These are phyloP conservation scores for Ommatoiulus sabulosus DNA, from an alignment of 2,888 invertebrate genomes.

Conservation along the genomic window DNA sequence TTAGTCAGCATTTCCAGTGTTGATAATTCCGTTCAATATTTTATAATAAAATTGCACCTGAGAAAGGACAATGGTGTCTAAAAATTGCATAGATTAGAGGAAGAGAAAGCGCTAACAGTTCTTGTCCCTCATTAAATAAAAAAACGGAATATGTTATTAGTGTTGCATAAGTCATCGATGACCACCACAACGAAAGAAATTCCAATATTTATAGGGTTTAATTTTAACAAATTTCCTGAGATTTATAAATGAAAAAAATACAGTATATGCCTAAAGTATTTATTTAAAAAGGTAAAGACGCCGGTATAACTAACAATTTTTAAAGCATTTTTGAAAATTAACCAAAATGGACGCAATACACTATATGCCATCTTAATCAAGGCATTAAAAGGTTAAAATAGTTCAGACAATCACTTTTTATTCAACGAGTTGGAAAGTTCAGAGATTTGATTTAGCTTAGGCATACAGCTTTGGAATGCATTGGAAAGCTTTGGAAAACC, in stretches of 20 bases:
- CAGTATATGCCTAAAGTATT: not conserved
- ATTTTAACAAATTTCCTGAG: not conserved
- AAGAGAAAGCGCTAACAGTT: not conserved
- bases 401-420: too few relatives aligned
- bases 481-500: too few relatives aligned
- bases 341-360: not conserved
- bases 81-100: slow-evolving; percentile 3
- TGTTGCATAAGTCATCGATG: not conserved
- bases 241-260: not conserved
- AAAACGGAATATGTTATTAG: not conserved
- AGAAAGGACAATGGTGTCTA: not conserved
- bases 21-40: not conserved
- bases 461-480: too few relatives aligned
- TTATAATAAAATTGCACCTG: not conserved
- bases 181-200: not conserved
- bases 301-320: not conserved
- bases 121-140: slow-evolving; percentile 12
- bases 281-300: not conserved
- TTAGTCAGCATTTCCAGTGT: not conserved
- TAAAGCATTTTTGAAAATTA: not conserved
- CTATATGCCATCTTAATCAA: not conserved
- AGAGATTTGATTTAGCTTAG: too few relatives aligned
- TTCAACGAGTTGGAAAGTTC: too few relatives aligned
- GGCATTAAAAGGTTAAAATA: not conserved
- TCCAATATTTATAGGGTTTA: not conserved